A percentile compares a stretch with the other conserved stretches of the same genome.
Evolutionary conservation across 1,140 invertebrate species (phyloP).

Genomic region (Drosophila miranda): DNA sequence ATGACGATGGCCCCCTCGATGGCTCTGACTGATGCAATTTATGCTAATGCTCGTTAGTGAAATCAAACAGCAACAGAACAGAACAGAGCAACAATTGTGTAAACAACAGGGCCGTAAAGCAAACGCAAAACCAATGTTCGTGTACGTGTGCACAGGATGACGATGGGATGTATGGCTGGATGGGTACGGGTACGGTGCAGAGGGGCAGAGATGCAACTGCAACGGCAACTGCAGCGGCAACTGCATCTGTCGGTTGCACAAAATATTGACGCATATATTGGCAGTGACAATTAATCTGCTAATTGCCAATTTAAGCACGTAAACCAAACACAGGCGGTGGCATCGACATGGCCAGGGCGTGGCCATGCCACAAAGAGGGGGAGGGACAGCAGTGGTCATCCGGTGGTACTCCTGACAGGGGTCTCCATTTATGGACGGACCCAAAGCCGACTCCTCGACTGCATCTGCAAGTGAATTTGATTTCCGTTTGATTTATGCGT

Average conservation of each 20-base stretch:
- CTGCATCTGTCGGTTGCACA: slow-evolving; percentile 59
- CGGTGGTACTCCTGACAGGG: not conserved
- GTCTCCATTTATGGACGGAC: not conserved
- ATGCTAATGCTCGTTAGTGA: slow-evolving; percentile 80
- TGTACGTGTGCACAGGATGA: slow-evolving; percentile 17
- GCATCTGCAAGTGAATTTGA: slow-evolving; percentile 67
- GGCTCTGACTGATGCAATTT: slow-evolving; percentile 57
- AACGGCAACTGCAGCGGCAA: slow-evolving; percentile 23
- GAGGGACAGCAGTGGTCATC: slow-evolving; percentile 6
- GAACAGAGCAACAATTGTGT: slow-evolving; percentile 69
- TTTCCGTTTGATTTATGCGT: slow-evolving; percentile 60
- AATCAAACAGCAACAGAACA: slow-evolving; percentile 59
- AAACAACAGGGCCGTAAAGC: slow-evolving; percentile 74
- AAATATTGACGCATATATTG: slow-evolving; percentile 80
- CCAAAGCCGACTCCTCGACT: not conserved
- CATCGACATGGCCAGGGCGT: slow-evolving; percentile 50
- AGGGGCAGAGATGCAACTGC: slow-evolving; percentile 6
- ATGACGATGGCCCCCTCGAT: not conserved
- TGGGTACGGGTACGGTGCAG: not conserved
- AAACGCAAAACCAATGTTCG: slow-evolving; percentile 46
- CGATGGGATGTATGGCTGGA: not conserved
- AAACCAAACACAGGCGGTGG: slow-evolving; percentile 74
- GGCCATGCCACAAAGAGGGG: slow-evolving; percentile 7
- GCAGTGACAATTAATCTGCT: slow-evolving; percentile 80
- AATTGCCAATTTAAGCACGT: slow-evolving; percentile 80